Evolutionary conservation across 2,888 invertebrate genomes (phyloP).

Genomic region (Diloba caeruleocephala): DNA sequence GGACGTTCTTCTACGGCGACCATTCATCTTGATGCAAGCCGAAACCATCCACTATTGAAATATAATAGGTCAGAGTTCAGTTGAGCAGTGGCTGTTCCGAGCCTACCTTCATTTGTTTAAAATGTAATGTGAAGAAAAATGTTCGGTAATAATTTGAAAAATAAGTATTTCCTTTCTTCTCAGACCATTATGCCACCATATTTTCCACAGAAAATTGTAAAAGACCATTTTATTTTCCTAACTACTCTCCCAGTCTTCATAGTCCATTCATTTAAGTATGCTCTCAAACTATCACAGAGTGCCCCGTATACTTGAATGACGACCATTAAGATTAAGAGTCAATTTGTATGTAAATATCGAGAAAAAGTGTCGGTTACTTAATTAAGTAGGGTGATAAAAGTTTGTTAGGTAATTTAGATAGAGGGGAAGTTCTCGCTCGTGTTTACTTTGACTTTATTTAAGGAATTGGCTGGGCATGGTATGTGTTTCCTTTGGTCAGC

Average conservation of each 20-base stretch:
- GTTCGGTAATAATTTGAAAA: neutral
- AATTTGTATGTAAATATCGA: conserved; percentile 49
- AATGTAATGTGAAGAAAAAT: too few relatives aligned
- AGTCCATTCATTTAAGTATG: conserved; percentile 41
- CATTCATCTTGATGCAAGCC: too few relatives aligned
- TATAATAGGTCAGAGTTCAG: too few relatives aligned
- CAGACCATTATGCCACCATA: conserved; percentile 23
- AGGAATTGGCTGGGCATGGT: too few relatives aligned
- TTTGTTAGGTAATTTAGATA: conserved; percentile 35
- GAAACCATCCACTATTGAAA: too few relatives aligned
- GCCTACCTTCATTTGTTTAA: too few relatives aligned
- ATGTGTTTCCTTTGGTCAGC: too few relatives aligned
- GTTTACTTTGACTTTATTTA: too few relatives aligned
- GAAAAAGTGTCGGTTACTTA: conserved; percentile 37
- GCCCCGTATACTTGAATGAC: conserved; percentile 16
- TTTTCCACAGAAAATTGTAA: conserved; percentile 34
- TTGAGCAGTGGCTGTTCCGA: too few relatives aligned
- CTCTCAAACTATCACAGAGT: conserved; percentile 23
- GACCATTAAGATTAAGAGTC: conserved; percentile 18
- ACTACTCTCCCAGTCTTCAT: conserved; percentile 19
- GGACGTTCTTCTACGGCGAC: too few relatives aligned
- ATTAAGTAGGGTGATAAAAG: conserved; percentile 33
- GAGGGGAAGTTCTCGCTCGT: neutral
- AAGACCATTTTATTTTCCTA: conserved; percentile 29
- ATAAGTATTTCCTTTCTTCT: conserved; percentile 5